phyloP scores from a whole-genome alignment of 2,113 vertebrate species.

The Zosterops borbonicus region DNA sequence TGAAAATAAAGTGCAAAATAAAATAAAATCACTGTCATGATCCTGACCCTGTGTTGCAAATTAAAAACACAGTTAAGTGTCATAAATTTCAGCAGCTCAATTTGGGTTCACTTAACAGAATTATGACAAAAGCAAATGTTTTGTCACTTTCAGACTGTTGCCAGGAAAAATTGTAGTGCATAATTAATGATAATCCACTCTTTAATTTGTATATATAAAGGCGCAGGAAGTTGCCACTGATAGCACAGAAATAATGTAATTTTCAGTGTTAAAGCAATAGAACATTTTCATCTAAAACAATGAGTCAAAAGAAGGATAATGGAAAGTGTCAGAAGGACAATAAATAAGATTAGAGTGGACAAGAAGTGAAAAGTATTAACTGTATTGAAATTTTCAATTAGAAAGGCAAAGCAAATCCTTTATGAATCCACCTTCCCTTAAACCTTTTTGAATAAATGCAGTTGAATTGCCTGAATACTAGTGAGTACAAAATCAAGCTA shows the following conservation, averaged over 20 bases:
- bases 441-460: conserved; percentile 16
- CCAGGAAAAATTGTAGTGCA: conserved; percentile 74
- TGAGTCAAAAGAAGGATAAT: conserved; percentile 57
- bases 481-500: not conserved
- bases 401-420: conserved; percentile 44
- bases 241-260: conserved; percentile 64
- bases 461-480: not conserved
- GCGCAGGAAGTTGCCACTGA: conserved; percentile 59
- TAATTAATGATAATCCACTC: conserved; percentile 78
- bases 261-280: conserved; percentile 54
- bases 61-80: conserved; percentile 74
- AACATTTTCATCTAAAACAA: conserved; percentile 66
- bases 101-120: conserved; percentile 76
- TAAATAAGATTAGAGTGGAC: conserved; percentile 73
- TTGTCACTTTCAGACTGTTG: conserved; percentile 75
- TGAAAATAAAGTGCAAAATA: conserved; percentile 74
- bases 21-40: conserved; percentile 70
- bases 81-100: conserved; percentile 71
- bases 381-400: conserved; percentile 58
- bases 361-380: conserved; percentile 59
- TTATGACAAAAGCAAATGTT: conserved; percentile 81
- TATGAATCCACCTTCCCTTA: conserved; percentile 26
- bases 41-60: conserved; percentile 71
- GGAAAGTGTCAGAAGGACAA: conserved; percentile 67
- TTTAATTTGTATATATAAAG: conserved; percentile 72